Evolutionary conservation across 1,140 invertebrate genomes (phyloP).

Genomic region (Drosophila mayri): DNA sequence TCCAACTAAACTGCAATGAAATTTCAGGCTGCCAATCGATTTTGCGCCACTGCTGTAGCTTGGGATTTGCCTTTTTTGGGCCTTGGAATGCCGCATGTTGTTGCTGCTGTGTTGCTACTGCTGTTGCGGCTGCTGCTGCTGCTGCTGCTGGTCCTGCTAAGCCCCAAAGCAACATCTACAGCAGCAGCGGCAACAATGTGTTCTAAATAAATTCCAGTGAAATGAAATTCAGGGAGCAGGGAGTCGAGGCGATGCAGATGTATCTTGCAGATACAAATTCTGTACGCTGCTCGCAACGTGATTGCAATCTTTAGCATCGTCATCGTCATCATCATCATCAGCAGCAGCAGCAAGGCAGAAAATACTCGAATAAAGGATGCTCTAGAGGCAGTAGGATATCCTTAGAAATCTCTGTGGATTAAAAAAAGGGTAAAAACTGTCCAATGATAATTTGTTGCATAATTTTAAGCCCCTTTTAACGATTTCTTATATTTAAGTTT

Average conservation of each 20-base stretch:
- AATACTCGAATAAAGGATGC: conserved; percentile 2
- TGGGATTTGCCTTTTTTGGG: conserved; percentile 80
- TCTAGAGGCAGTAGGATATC: too few relatives aligned
- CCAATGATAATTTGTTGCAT: too few relatives aligned
- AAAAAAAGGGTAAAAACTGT: background rate
- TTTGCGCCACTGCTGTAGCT: conserved; percentile 43
- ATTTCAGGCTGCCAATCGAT: conserved; percentile 64
- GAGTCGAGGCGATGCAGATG: conserved; percentile 55
- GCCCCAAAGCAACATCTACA: conserved; percentile 39
- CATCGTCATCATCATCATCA: conserved; percentile 62
- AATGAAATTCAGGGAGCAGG: conserved; percentile 67
- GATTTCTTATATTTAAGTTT: background rate
- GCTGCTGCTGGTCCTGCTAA: conserved; percentile 26
- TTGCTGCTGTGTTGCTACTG: conserved; percentile 40
- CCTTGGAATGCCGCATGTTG: conserved; percentile 76
- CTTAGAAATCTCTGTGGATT: too few relatives aligned
- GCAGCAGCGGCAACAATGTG: conserved; percentile 65
- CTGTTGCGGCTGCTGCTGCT: conserved; percentile 32
- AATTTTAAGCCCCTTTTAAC: background rate
- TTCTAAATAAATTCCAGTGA: conserved; percentile 83
- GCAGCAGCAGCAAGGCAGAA: too few relatives aligned
- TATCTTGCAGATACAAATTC: conserved; percentile 79
- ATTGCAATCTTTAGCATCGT: conserved; percentile 82
- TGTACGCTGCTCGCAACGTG: conserved; percentile 69
- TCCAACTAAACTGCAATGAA: conserved; percentile 68